Conservation (phyloP, 2,113 vertebrate genomes). For the Thunnus maccoyii region DNA sequence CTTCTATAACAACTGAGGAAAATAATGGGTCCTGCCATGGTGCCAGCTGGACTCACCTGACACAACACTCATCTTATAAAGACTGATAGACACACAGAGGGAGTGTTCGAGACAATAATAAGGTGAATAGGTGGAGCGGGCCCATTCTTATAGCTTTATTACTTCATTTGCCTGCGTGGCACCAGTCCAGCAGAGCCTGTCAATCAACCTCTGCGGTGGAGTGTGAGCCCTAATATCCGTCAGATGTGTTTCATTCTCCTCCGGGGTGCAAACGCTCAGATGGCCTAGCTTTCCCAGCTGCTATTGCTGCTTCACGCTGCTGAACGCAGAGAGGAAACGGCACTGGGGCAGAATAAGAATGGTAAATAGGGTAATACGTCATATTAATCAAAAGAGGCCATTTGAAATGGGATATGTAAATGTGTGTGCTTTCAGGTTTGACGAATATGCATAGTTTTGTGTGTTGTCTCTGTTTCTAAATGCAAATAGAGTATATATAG, state of each 20-base stretch:
- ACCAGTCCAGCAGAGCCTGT: conserved; percentile 59
- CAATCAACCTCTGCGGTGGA: conserved; percentile 37
- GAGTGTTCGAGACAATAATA: conserved; percentile 20
- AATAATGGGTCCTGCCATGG: neutral
- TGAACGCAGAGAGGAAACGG: conserved; percentile 17
- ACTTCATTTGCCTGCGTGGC: conserved; percentile 58
- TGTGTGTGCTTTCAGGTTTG: neutral
- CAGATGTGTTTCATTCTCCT: conserved; percentile 44
- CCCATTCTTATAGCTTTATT: conserved; percentile 57
- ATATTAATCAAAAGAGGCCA: conserved; percentile 1
- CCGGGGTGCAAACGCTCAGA: neutral
- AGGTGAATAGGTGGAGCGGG: conserved; percentile 31
- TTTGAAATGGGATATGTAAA: neutral
- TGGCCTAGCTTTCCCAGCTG: neutral
- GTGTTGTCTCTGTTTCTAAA: neutral
- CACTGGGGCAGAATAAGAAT: neutral
- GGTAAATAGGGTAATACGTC: conserved; percentile 8
- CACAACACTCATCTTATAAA: conserved; percentile 7
- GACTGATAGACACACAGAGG: conserved; percentile 41
- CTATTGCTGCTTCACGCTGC: neutral
- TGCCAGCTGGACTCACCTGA: conserved; percentile 17
- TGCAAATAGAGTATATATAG: neutral
- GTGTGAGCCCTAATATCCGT: conserved; percentile 16
- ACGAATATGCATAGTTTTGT: neutral
- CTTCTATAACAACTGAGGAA: conserved; percentile 9